Evolutionary conservation across 2,113 vertebrate genomes (phyloP), one percentile per base, ranked within the genome.

Genomic region (Coptodon bakossiorum): DNA sequence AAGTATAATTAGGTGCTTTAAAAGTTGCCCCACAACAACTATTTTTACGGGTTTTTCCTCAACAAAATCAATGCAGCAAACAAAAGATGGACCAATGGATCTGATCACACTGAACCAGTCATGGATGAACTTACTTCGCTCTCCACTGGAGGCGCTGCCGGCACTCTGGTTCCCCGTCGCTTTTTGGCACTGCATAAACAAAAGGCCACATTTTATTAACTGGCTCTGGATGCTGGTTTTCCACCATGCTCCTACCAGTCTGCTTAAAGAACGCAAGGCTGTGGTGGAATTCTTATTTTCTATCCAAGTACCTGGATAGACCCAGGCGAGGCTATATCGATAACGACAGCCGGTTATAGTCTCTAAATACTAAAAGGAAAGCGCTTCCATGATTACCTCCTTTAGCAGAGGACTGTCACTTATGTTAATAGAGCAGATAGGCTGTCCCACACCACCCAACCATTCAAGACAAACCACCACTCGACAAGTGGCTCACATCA

Each of bases 151-250:
- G 57, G 14, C 5, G 3, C 79, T 5, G n/a, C 4, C 7, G 3
- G 22, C 52, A 11, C 22, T 57, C 76, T 86, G 66, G 50, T 40
- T 79, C 56, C 12, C 83, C 61, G 78, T n/a, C 12, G 11, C 22
- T 80, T 93, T 85, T 24, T 90, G 31, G 66, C 38, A 29, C 90
- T 91, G 83, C 57, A 45, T 34, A 59, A 56, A 71, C 14, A 90
- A 85, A 5, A 34, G 7, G 14, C 9, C 13, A 7, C 43, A 5
- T 19, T 10, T 50, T 29, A 76, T 78, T 29, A 48, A 19, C 68
- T 11, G 9, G 43, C 43, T 76, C 71, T 31, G 27, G 24, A n/a
- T 78, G 9, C 71, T 76, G 71, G 14, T 9, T 2, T 48, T 76
- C 19, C 22, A 19, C 24, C 22, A 7, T 48, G 14, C 14, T 48